Base-by-base conservation (phyloP, 2,113 vertebrate genomes). In the Laticauda laticaudata region DNA sequence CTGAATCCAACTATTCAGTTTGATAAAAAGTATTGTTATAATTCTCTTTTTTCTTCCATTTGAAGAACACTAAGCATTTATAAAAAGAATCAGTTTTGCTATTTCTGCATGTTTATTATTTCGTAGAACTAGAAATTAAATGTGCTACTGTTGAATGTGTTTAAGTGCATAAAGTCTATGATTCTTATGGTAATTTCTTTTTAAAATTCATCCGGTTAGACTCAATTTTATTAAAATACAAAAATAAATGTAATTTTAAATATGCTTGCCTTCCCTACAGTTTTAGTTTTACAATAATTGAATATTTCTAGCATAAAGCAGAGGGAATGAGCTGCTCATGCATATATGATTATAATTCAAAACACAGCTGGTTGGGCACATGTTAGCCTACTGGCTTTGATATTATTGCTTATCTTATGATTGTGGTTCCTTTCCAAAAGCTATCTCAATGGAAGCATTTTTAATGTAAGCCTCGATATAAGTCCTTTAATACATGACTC, bases 341-440 rank as follows among this genome's bases (percentile, higher is more conserved):
- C 90, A 87, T 91, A 87, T 92, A 54, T 56, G 55, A 2, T 90
- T 92, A 24, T 43, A 87, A 95, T 88, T 53, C 56, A 88, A 85
- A 95, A 57, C 87, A 69, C 12, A 54, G 59, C 87, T 94, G 75
- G 56, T 18, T 24, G 23, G 1, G 95, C 88, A 89, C 87, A 3
- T 85, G 26, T 94, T 93, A 69, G 59, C 59, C n/a, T 91, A 9
- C 43, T 26, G 89, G 61, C 0, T 0, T 91, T 94, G 88, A 53
- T 39, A 43, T 85, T 34, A 29, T 92, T 48, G 53, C 7, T 93
- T 10, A 39, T 45, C 92, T 81, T 43, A 34, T 0, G 48, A 59
- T 92, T 87, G 23, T 34, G 39, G 12, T 64, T 57, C 56, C 29
- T 64, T 88, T 51, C 53, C 59, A 88, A 29, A 54, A 53, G 48